These are phyloP conservation scores for Bacillus rossius DNA, from an alignment of 1,140 invertebrate species.

Conservation along the genomic window DNA sequence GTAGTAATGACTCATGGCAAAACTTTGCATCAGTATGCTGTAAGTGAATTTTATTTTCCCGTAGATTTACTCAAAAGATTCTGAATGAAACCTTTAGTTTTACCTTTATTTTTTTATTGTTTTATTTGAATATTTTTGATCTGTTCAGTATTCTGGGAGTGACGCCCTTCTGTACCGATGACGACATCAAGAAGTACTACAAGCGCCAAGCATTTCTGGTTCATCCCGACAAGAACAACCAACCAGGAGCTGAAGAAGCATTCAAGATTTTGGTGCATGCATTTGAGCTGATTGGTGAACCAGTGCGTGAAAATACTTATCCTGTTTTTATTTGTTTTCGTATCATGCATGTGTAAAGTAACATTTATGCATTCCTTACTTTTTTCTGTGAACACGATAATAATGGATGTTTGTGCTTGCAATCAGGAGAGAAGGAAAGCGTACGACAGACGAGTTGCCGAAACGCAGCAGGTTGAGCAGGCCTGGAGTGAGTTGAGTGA, in stretches of 20 bases:
- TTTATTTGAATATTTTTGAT: no score
- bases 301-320: conserved; percentile 49
- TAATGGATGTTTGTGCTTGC: neutral
- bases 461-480: conserved; percentile 73
- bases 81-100: no score
- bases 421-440: conserved; percentile 68
- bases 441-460: conserved; percentile 62
- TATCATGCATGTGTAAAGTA: no score
- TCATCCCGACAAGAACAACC: conserved; percentile 93
- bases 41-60: no score
- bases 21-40: no score
- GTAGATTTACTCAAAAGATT: no score
- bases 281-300: conserved; percentile 90
- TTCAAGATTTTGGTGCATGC: conserved; percentile 93
- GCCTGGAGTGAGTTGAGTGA: conserved; percentile 78
- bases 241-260: conserved; percentile 90
- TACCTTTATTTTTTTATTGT: no score
- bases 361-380: no score
- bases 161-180: conserved; percentile 77
- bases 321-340: neutral
- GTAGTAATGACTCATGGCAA: no score
- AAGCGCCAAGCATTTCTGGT: conserved; percentile 88
- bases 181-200: conserved; percentile 93
- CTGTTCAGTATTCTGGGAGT: conserved; percentile 78
- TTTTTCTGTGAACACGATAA: no score